phyloP scores from a whole-genome alignment of 2,113 vertebrate species.

The Calidris pugnax region DNA sequence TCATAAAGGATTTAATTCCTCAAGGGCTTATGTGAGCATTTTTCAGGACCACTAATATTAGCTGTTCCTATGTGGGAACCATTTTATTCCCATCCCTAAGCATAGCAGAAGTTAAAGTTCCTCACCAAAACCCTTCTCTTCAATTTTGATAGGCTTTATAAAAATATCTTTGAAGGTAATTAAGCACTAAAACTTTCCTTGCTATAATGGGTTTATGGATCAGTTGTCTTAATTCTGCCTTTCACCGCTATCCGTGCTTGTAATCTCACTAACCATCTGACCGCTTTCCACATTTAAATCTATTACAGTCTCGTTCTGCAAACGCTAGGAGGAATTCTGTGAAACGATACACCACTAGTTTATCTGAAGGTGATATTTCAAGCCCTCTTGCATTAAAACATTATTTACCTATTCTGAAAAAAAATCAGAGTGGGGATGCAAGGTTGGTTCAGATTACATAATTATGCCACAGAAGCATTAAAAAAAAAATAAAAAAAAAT shows the following conservation, averaged over 20 bases:
- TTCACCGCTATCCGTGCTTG: neutral
- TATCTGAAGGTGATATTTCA: neutral
- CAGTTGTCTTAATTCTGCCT: constrained; percentile 43
- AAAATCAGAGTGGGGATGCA: constrained; percentile 11
- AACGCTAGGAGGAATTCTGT: neutral
- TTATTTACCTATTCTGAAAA: constrained; percentile 38
- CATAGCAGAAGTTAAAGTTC: neutral
- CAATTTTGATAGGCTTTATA: neutral
- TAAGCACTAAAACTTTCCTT: constrained; percentile 22
- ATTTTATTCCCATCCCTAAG: neutral
- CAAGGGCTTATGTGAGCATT: neutral
- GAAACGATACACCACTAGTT: neutral
- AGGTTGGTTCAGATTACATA: constrained; percentile 66
- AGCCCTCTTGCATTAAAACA: neutral
- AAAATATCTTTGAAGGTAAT: constrained; percentile 22
- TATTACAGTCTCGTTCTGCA: neutral
- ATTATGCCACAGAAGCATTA: constrained; percentile 64
- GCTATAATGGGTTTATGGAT: constrained; percentile 34
- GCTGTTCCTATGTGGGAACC: neutral
- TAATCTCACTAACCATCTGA: constrained; percentile 55
- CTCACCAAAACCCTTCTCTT: neutral
- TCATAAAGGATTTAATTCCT: neutral
- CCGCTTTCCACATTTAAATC: constrained; percentile 15
- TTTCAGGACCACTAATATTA: neutral
- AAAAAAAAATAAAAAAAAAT: constrained; percentile 11